Percentiles rank a stretch among this genome's conserved stretches.
Conservation (phyloP, 1,140 invertebrate genomes). For the Tribolium madens region DNA sequence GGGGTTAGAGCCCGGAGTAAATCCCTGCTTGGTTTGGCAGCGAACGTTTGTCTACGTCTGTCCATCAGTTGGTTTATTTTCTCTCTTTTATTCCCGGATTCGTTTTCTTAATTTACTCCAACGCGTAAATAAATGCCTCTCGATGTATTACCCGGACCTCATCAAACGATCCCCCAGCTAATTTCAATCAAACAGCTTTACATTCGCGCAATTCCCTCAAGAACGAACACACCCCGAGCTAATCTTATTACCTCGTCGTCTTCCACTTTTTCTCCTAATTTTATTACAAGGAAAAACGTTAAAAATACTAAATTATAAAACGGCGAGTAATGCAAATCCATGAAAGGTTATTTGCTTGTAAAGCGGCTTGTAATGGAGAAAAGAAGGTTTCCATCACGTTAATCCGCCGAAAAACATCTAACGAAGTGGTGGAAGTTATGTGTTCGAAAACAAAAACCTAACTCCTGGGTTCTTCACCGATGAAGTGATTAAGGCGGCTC, state of each 20-base stretch:
- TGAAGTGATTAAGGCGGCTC: slow-evolving; percentile 17
- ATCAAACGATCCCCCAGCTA: slow-evolving; percentile 33
- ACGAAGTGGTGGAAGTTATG: slow-evolving; percentile 29
- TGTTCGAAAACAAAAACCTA: slow-evolving; percentile 35
- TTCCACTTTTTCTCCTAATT: slow-evolving; percentile 8
- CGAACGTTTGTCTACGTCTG: slow-evolving; percentile 41
- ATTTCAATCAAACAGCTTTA: slow-evolving; percentile 33
- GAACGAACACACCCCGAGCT: background rate
- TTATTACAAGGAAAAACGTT: background rate
- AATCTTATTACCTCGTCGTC: slow-evolving; percentile 23
- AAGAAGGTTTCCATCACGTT: background rate
- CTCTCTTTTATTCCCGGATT: slow-evolving; percentile 25
- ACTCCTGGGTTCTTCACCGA: slow-evolving; percentile 5
- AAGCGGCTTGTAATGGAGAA: background rate
- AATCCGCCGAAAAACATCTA: slow-evolving; percentile 16
- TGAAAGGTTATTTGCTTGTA: slow-evolving; percentile 1
- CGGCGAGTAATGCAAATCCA: background rate
- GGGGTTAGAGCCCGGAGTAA: background rate
- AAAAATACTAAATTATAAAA: slow-evolving; percentile 29
- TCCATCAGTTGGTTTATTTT: slow-evolving; percentile 40
- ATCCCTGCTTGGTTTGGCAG: slow-evolving; percentile 42
- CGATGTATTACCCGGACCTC: slow-evolving; percentile 38
- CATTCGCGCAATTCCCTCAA: slow-evolving; percentile 21
- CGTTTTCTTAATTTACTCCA: slow-evolving; percentile 44
- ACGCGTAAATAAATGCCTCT: slow-evolving; percentile 42